These are phyloP conservation scores for Drosophila quinaria DNA, from an alignment of 2,888 invertebrate species.

Conservation along the genomic window DNA sequence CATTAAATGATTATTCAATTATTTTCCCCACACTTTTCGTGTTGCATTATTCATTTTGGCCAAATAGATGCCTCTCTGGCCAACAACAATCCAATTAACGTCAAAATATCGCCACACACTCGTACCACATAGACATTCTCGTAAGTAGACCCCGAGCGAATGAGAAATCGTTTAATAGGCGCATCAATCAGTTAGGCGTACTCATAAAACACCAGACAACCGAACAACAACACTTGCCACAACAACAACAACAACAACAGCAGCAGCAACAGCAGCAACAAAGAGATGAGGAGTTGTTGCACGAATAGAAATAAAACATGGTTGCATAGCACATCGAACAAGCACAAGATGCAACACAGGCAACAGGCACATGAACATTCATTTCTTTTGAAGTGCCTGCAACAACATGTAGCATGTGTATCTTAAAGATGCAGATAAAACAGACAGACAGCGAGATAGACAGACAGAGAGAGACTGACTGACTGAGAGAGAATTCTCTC, in stretches of 20 bases:
- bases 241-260: constrained; percentile 22
- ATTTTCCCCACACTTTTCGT: constrained; percentile 53
- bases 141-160: constrained; percentile 50
- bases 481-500: constrained; percentile 10
- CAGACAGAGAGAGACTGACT: not conserved
- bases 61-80: constrained; percentile 23
- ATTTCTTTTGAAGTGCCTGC: constrained; percentile 74
- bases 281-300: constrained; percentile 8
- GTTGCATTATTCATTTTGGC: constrained; percentile 61
- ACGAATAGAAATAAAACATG: constrained; percentile 70
- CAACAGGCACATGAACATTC: constrained; percentile 62
- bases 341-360: constrained; percentile 15
- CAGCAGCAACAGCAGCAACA: constrained; percentile 24
- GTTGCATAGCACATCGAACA: constrained; percentile 39
- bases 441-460: constrained; percentile 11
- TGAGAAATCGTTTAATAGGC: constrained; percentile 77
- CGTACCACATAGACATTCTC: constrained; percentile 24
- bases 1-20: constrained; percentile 71
- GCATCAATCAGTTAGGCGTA: constrained; percentile 75
- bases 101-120: constrained; percentile 68
- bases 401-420: constrained; percentile 50
- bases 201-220: constrained; percentile 72
- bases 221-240: constrained; percentile 27
- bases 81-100: constrained; percentile 69
- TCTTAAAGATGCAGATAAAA: constrained; percentile 63